Percentiles rank a stretch among this genome's conserved stretches.
Conservation (phyloP, 2,888 invertebrate genomes). For the Camptogramma bilineatum region DNA sequence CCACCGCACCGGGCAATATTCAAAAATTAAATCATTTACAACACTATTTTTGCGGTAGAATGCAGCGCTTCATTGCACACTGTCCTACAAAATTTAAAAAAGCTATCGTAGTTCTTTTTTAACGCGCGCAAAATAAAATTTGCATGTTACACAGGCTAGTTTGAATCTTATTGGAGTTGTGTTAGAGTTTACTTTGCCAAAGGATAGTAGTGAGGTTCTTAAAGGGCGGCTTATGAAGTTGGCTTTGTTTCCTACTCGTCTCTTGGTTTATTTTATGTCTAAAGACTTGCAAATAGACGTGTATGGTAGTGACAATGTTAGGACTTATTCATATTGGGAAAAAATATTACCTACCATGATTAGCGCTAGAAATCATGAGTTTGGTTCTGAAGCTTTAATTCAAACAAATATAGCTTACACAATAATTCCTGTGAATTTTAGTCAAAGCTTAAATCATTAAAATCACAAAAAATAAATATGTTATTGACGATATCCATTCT, state of each 20-base stretch:
- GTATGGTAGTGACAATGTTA: constrained; percentile 30
- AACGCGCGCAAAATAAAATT: constrained; percentile 36
- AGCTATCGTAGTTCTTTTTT: constrained; percentile 27
- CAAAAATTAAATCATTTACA: constrained; percentile 27
- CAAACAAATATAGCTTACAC: too few species aligned
- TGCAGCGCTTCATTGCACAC: constrained; percentile 8
- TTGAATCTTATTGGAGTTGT: constrained; percentile 23
- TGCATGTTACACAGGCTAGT: constrained; percentile 23
- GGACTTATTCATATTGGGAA: constrained; percentile 16
- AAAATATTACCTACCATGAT: background rate
- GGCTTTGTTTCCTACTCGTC: constrained; percentile 55
- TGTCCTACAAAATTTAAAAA: constrained; percentile 17
- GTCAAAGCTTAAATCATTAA: too few species aligned
- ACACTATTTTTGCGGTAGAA: constrained; percentile 18
- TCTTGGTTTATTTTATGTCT: constrained; percentile 49
- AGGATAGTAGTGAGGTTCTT: constrained; percentile 32
- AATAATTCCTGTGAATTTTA: too few species aligned
- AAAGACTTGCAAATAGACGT: constrained; percentile 40
- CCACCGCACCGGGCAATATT: constrained; percentile 20
- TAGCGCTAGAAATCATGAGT: background rate
- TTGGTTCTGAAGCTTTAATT: too few species aligned
- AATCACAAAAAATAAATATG: too few species aligned
- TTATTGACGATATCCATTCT: too few species aligned
- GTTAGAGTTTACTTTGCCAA: constrained; percentile 20
- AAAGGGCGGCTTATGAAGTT: constrained; percentile 38